A percentile compares a stretch with the other conserved stretches of the same genome.
phyloP scores from a whole-genome alignment of 2,888 invertebrate species.

The Caenorhabditis drosophilae region DNA sequence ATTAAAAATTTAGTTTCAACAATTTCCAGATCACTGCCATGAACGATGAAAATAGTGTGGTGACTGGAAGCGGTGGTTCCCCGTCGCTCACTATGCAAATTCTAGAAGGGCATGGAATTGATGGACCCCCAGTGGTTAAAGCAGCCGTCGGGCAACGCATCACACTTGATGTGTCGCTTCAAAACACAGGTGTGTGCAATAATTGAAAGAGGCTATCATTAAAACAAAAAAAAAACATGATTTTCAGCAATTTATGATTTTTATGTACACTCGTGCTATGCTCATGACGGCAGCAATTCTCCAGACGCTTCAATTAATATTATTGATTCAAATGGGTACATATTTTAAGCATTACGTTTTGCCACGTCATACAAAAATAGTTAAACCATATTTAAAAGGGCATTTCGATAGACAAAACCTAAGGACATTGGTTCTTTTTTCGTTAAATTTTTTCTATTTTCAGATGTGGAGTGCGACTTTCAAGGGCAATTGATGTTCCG shows the following conservation, averaged over 20 bases:
- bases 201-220: not conserved
- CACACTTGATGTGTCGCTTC: conserved; percentile 62
- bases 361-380: not conserved
- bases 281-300: conserved; percentile 64
- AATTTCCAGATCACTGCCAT: conserved; percentile 23
- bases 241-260: conserved; percentile 66
- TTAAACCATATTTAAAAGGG: too few species aligned
- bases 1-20: not conserved
- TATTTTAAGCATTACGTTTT: conserved; percentile 1
- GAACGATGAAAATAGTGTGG: conserved; percentile 52
- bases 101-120: conserved; percentile 64
- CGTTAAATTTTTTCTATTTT: not conserved
- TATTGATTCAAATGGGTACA: conserved; percentile 64
- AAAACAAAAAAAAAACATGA: not conserved
- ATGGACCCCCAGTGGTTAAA: conserved; percentile 51
- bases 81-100: conserved; percentile 62
- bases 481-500: conserved; percentile 66
- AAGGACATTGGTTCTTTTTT: too few species aligned
- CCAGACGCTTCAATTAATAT: conserved; percentile 64
- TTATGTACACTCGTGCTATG: conserved; percentile 67
- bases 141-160: conserved; percentile 66
- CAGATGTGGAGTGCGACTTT: conserved; percentile 63
- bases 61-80: conserved; percentile 62
- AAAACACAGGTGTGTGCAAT: conserved; percentile 60
- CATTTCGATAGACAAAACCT: too few species aligned